Percentiles rank a stretch among this genome's conserved stretches.
These are phyloP conservation scores for Peucedramus taeniatus DNA, from an alignment of 2,113 vertebrate species.

Conservation along the genomic window DNA sequence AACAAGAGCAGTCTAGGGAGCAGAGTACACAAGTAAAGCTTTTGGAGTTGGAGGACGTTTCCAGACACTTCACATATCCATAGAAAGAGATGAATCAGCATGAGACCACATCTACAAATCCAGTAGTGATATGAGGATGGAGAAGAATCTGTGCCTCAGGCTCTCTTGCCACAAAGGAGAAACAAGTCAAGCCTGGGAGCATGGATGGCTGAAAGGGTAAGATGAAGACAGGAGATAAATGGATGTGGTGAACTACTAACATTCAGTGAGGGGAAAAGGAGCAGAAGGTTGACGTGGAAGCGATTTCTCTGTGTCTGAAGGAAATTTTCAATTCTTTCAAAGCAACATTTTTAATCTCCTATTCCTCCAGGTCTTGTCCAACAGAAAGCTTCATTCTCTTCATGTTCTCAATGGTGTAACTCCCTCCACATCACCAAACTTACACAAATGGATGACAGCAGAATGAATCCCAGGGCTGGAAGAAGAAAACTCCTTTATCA, in stretches of 20 bases:
- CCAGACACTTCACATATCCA: neutral
- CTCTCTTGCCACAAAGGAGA: neutral
- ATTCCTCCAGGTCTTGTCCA: neutral
- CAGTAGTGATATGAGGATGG: neutral
- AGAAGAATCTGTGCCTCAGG: neutral
- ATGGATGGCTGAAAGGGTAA: neutral
- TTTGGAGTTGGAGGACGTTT: neutral
- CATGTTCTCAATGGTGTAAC: neutral
- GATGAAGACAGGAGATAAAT: neutral
- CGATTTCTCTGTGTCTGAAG: neutral
- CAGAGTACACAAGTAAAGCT: neutral
- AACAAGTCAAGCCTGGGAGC: neutral
- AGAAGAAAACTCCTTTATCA: neutral
- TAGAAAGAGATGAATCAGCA: neutral
- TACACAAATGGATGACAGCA: neutral
- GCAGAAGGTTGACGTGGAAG: neutral
- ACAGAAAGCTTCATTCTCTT: neutral
- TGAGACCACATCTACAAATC: neutral
- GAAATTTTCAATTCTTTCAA: neutral
- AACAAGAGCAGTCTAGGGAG: neutral
- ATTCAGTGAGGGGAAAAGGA: neutral
- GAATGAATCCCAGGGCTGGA: neutral
- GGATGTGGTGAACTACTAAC: neutral
- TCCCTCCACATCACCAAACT: neutral
- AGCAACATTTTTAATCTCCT: neutral